These are phyloP conservation scores for Corapipo altera DNA, from an alignment of 2,113 vertebrate species.

Conservation along the genomic window DNA sequence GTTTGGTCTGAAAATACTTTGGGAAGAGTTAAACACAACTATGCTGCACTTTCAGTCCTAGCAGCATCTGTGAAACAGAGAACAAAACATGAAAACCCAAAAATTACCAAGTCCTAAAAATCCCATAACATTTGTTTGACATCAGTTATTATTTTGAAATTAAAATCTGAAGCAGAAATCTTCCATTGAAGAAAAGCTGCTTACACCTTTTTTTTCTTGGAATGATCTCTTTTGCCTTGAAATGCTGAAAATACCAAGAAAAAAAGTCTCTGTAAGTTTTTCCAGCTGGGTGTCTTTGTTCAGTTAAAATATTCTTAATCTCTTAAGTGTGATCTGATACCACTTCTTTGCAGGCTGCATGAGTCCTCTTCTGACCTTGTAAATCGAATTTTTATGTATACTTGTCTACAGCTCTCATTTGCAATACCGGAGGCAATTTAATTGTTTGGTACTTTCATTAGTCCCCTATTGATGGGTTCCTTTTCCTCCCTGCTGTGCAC, in stretches of 20 bases:
- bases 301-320: not conserved
- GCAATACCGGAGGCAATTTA: constrained; percentile 45
- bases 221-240: not conserved
- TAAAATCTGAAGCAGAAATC: not conserved
- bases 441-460: constrained; percentile 58
- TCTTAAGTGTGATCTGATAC: not conserved
- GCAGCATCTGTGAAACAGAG: not conserved
- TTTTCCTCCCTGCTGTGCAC: not conserved
- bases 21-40: not conserved
- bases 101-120: not conserved
- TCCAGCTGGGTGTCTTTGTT: not conserved
- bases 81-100: not conserved
- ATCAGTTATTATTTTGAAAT: not conserved
- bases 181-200: not conserved
- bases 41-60: not conserved
- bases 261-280: not conserved
- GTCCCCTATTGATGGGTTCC: not conserved
- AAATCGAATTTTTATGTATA: constrained; percentile 31
- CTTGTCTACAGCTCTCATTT: constrained; percentile 1
- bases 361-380: constrained; percentile 55
- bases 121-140: not conserved
- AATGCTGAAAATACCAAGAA: not conserved
- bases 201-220: not conserved
- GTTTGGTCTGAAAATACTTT: not conserved
- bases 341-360: not conserved